Percentiles rank a stretch among this genome's conserved stretches.
Evolutionary conservation across 1,140 invertebrate genomes (phyloP).

Genomic region (Lepidurus couesii): DNA sequence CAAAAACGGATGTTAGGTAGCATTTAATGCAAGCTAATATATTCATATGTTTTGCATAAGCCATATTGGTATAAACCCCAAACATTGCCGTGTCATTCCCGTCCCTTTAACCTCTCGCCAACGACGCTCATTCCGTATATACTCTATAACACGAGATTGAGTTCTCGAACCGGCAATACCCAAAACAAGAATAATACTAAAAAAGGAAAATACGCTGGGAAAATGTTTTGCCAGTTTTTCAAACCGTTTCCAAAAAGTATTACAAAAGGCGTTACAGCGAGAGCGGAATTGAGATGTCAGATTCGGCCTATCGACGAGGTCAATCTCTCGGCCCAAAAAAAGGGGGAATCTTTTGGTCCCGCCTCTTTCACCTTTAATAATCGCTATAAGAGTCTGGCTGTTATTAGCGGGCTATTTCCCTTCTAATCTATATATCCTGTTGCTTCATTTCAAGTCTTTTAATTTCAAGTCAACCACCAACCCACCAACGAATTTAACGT

Average conservation of each 20-base stretch:
- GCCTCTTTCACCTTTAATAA: slow-evolving; percentile 8
- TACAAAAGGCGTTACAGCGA: slow-evolving; percentile 4
- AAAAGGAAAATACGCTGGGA: not conserved
- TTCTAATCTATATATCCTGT: not conserved
- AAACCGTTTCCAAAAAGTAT: not conserved
- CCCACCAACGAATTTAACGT: too few species aligned
- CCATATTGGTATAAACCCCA: not conserved
- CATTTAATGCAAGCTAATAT: slow-evolving; percentile 1
- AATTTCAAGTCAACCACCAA: too few species aligned
- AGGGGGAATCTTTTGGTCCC: not conserved
- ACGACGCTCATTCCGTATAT: not conserved
- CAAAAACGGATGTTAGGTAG: slow-evolving; percentile 1
- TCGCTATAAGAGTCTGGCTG: not conserved
- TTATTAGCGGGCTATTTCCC: not conserved
- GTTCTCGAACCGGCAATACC: not conserved
- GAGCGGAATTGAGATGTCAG: slow-evolving; percentile 14
- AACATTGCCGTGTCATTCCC: not conserved
- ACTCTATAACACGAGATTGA: not conserved
- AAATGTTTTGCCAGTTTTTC: not conserved
- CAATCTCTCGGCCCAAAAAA: not conserved
- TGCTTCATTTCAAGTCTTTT: not conserved
- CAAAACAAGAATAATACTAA: not conserved
- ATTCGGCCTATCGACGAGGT: slow-evolving; percentile 17
- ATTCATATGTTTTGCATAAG: not conserved
- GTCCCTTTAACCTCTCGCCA: not conserved